Evolutionary conservation across 2,113 vertebrate genomes (phyloP), one percentile per base, ranked within the genome.

Genomic region (Mionectes macconnelli): DNA sequence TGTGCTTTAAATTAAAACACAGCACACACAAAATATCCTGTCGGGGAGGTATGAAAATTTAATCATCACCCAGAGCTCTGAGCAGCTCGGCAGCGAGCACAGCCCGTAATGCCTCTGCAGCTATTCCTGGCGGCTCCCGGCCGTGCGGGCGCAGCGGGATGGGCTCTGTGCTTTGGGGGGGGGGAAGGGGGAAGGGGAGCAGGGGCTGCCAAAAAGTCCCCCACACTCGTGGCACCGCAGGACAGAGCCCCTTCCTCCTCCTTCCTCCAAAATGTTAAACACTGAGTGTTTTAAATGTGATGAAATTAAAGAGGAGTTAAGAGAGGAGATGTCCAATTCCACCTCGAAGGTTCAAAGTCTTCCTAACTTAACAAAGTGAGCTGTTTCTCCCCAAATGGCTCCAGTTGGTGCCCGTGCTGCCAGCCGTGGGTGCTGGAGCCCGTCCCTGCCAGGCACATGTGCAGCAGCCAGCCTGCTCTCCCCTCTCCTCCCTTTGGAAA

Each of bases 11-110:
- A 96, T 88, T 84, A 37, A 97, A 93, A 55, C 18, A 2, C n/a
- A 33, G 6, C 33, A 13, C 88, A 35, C 53, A 59, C 45, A 70
- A 69, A 80, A 80, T 30, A 60, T 22, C 85, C 87, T 88, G 84
- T 87, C 25, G 11, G 77, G 83, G 91, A 96, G 90, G 50, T 49
- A 97, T 96, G 87, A 97, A 98, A 96, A 97, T 97, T 96, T 95
- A 97, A 97, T 97, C 96, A 95, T 81, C 88, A 91, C 87, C 57
- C 94, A 57, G 84, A 17, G 68, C 96, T 94, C 89, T 69, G 14
- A 67, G 89, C 92, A 45, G 73, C 84, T 96, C 5, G 0, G 84
- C 67, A 93, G 92, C 74, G 33, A 76, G 89, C 45, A 52, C 55
- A 76, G 96, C 74, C 77, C 50, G 57, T 80, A 72, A 80, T 97